phyloP scores from a whole-genome alignment of 2,113 vertebrate genomes.

The Heloderma charlesbogerti region DNA sequence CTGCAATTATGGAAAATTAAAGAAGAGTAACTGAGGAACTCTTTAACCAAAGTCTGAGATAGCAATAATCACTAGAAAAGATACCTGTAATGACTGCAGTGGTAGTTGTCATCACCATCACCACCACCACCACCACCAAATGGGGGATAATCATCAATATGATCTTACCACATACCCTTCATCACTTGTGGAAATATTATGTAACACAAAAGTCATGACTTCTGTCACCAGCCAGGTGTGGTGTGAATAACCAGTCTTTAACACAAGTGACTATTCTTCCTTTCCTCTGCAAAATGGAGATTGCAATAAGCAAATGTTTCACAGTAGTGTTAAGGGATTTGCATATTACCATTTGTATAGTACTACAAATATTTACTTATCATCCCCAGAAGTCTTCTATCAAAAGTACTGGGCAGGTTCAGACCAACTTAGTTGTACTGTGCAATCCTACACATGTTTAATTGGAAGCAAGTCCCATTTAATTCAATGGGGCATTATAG shows the following conservation, averaged over 20 bases:
- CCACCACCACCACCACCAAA: background rate
- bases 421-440: background rate
- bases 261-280: background rate
- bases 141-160: background rate
- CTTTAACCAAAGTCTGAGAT: background rate
- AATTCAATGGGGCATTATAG: background rate
- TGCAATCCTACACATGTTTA: background rate
- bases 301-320: background rate
- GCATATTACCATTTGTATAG: background rate
- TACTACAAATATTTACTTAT: background rate
- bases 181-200: background rate
- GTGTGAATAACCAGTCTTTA: background rate
- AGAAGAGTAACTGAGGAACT: background rate
- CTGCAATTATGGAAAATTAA: background rate
- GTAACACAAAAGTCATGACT: background rate
- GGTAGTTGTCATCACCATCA: background rate
- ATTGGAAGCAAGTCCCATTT: background rate
- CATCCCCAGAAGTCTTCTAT: background rate
- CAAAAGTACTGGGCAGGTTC: background rate
- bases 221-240: background rate
- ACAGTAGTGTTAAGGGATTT: background rate
- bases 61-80: background rate
- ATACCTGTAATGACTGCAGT: no score
- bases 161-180: background rate
- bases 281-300: background rate